phyloP scores from a whole-genome alignment of 2,888 invertebrate genomes.

The Eristalis arbustorum region DNA sequence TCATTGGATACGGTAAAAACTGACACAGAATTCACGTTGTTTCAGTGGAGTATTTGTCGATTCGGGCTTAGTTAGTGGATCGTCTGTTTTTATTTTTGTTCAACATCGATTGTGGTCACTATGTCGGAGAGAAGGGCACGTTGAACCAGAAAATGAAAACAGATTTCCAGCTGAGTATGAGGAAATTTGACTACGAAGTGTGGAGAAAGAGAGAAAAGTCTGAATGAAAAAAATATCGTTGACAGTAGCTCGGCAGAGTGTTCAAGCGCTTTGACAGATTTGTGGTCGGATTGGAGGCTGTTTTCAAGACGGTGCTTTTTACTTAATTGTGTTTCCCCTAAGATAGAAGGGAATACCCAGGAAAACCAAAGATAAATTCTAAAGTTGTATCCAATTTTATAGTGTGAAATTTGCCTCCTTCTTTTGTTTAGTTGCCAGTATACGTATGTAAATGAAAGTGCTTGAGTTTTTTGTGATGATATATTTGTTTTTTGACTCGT shows the following conservation, averaged over 20 bases:
- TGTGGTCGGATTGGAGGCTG: background rate
- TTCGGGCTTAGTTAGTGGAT: background rate
- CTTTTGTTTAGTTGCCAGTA: background rate
- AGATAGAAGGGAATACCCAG: constrained; percentile 18
- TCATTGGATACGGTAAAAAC: constrained; percentile 1
- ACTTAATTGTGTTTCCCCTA: constrained; percentile 12
- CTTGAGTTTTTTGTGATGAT: constrained; percentile 17
- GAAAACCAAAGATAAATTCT: constrained; percentile 19
- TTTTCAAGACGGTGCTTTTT: constrained; percentile 15
- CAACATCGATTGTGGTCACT: background rate
- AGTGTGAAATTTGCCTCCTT: background rate
- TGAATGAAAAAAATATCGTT: constrained; percentile 30
- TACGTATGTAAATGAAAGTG: background rate
- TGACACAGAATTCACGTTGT: background rate
- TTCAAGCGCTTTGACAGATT: constrained; percentile 22
- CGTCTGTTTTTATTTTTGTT: constrained; percentile 23
- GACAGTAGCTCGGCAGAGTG: constrained; percentile 29
- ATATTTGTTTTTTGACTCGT: background rate
- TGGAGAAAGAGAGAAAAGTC: constrained; percentile 14
- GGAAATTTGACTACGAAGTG: constrained; percentile 23
- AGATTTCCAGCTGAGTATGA: constrained; percentile 33
- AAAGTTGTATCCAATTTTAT: constrained; percentile 8
- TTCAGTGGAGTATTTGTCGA: background rate
- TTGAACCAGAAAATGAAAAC: background rate
- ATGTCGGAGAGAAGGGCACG: background rate